Conservation (phyloP, 2,113 vertebrate genomes). For the Catagonus wagneri region DNA sequence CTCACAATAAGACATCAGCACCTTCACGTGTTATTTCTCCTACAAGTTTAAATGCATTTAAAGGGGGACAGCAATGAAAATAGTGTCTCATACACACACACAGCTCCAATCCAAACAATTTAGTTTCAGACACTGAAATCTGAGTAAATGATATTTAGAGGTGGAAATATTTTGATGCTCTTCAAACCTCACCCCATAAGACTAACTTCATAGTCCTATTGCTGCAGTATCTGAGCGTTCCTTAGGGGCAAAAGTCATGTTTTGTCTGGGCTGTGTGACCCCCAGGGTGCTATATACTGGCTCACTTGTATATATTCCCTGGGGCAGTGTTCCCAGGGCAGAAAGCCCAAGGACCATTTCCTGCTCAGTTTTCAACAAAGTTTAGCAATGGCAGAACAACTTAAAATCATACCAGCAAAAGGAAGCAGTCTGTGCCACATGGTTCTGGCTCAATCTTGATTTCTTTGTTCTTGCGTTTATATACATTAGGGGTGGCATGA, state of each 20-base stretch:
- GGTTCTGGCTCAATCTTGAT: slow-evolving; percentile 97
- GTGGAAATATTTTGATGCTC: neutral
- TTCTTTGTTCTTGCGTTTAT: slow-evolving; percentile 98
- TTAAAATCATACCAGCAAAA: slow-evolving; percentile 93
- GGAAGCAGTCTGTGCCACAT: slow-evolving; percentile 97
- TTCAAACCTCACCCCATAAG: neutral
- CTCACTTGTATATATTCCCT: neutral
- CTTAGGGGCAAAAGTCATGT: neutral
- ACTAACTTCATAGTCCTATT: neutral
- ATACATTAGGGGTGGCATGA: slow-evolving; percentile 97
- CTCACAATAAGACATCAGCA: neutral
- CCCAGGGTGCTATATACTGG: neutral
- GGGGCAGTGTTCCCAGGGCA: neutral
- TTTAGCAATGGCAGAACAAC: neutral
- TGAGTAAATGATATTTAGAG: neutral
- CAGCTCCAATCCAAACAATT: neutral
- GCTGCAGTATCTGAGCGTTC: neutral
- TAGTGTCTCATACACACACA: neutral
- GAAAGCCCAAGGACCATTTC: slow-evolving; percentile 22
- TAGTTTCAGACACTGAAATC: neutral
- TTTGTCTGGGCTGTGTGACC: neutral
- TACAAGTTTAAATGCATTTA: neutral
- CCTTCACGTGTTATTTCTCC: neutral
- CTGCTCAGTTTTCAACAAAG: neutral
- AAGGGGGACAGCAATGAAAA: neutral